Base-by-base conservation (phyloP, 2,113 vertebrate genomes). In the rabbit (Oryctolagus cuniculus) region DNA sequence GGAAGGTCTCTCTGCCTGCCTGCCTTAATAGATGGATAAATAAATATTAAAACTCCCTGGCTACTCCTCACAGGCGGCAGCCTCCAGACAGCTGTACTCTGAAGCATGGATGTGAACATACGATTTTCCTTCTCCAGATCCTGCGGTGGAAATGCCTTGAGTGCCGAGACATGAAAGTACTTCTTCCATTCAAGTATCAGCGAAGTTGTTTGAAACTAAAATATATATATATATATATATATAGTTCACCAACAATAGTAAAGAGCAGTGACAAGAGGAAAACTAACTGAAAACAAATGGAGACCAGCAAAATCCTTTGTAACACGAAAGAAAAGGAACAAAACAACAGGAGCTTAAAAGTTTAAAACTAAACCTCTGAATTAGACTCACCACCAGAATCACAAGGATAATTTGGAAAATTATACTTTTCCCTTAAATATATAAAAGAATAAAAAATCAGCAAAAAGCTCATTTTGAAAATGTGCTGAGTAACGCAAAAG, bases 251-350 rank as follows among this genome's bases (percentile, higher is more conserved):
- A 64, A 31, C 51, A 74, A 69, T 27, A 85, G 5, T 15, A 88
- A 88, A 29, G 13, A 87, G 64, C 5, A 67, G 58, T 55, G 85
- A 67, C 38, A 44, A 78, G 22, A 87, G 51, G 29, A 82, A 67
- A 93, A 80, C 27, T 64, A 93, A 80, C 27, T 64, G 69, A 93
- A 82, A 82, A 66, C 9, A 72, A 64, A 89, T 31, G 7, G 29
- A 75, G 34, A 67, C 21, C 25, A 75, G 29, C 34, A 61, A 64
- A 24, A 88, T 25, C 70, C n/a, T 89, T 77, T 9, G 49, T 49
- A 67, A 77, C 22, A 64, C 31, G 22, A 51, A 16, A 80, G 49
- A 58, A n/a, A 29, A 85, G 49, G 13, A 75, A 63, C 44, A 74
- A 19, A 53, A 25, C 10, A 22, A 36, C 10, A 38, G 77, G 49